Evolutionary conservation across 2,113 vertebrate genomes (phyloP).

Genomic region (Plecturocebus donacophilus): DNA sequence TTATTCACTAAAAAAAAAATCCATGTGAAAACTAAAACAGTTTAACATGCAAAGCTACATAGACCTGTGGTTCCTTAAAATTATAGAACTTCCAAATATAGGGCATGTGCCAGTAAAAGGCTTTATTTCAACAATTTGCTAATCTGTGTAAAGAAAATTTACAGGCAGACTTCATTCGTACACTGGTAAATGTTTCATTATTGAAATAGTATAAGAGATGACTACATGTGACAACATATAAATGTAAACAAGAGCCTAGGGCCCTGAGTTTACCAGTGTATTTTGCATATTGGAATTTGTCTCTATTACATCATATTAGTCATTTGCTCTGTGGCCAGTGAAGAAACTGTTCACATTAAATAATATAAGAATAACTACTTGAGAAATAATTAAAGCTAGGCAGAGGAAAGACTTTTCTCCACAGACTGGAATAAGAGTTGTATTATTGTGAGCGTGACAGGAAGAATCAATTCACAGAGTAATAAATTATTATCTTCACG

Average conservation of each 20-base stretch:
- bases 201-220: neutral
- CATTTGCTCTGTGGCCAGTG: neutral
- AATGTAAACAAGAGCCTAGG: neutral
- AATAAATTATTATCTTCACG: neutral
- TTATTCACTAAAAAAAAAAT: constrained; percentile 8
- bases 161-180: neutral
- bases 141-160: neutral
- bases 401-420: neutral
- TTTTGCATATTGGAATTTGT: neutral
- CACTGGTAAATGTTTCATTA: neutral
- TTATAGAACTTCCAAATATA: neutral
- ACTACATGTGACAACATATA: neutral
- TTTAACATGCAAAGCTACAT: neutral
- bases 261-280: neutral
- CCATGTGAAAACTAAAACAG: neutral
- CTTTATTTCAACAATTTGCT: neutral
- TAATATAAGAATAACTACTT: neutral
- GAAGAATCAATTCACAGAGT: constrained; percentile 14
- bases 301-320: neutral
- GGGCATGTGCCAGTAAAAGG: neutral
- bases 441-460: neutral
- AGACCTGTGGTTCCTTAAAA: neutral
- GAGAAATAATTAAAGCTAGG: neutral
- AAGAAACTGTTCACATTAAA: neutral
- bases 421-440: neutral